Percentiles rank a stretch among this genome's conserved stretches.
phyloP scores from a whole-genome alignment of 2,797 vertebrate species.

The Craterocephalus amniculus region DNA sequence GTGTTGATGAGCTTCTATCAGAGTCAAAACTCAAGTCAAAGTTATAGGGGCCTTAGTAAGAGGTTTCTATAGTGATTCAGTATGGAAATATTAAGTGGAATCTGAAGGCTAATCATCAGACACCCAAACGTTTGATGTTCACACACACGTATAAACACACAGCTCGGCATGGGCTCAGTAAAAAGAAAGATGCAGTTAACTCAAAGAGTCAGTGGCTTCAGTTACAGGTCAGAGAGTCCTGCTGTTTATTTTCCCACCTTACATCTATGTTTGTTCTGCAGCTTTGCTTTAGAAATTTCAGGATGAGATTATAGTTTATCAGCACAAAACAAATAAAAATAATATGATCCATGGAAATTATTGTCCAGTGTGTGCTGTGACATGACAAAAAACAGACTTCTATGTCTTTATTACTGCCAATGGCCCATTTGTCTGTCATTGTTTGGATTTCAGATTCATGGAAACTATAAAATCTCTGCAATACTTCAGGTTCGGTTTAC shows the following conservation, averaged over 20 bases:
- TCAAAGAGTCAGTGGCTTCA: slow-evolving; percentile 19
- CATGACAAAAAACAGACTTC: neutral
- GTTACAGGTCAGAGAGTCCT: slow-evolving; percentile 32
- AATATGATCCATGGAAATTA: neutral
- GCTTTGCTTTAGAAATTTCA: neutral
- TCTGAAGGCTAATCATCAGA: slow-evolving; percentile 57
- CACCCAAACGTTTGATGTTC: slow-evolving; percentile 69
- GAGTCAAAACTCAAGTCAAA: slow-evolving; percentile 37
- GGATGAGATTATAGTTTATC: neutral
- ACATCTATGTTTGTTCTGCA: slow-evolving; percentile 3
- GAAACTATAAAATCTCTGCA: too few species aligned
- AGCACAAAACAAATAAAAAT: neutral
- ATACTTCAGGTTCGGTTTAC: too few species aligned
- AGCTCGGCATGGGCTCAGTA: slow-evolving; percentile 1
- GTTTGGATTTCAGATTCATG: too few species aligned
- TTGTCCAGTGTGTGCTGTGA: neutral
- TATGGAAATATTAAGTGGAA: slow-evolving; percentile 73
- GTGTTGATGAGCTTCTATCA: slow-evolving; percentile 33
- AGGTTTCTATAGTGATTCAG: slow-evolving; percentile 56
- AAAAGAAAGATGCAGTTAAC: slow-evolving; percentile 29
- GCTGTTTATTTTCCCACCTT: slow-evolving; percentile 13
- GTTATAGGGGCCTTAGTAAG: slow-evolving; percentile 32
- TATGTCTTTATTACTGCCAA: neutral
- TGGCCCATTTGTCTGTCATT: too few species aligned
- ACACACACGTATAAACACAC: neutral